Conservation (phyloP, 2,113 vertebrate genomes). For the Cathartes aura region DNA sequence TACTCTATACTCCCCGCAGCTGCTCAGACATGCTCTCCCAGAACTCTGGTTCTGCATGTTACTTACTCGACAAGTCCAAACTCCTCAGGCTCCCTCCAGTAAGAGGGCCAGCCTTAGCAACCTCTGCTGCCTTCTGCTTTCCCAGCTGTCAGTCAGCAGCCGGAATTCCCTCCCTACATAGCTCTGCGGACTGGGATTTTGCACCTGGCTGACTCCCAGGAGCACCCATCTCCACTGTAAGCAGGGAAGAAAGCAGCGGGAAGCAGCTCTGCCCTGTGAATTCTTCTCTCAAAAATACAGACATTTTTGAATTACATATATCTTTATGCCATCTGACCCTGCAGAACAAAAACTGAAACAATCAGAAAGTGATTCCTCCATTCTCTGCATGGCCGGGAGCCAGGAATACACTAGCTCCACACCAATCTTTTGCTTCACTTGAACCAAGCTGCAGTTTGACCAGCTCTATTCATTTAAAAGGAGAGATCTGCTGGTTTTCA, state of each 20-base stretch:
- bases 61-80: neutral
- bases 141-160: neutral
- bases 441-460: neutral
- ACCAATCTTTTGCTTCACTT: neutral
- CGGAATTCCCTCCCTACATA: neutral
- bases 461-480: neutral
- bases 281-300: neutral
- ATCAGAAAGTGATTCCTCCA: neutral
- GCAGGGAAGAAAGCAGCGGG: rapidly evolving
- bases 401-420: neutral
- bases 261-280: neutral
- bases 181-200: neutral
- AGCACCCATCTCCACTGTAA: neutral
- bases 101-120: neutral
- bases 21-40: neutral
- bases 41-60: neutral
- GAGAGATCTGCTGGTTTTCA: neutral
- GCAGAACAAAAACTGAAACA: neutral
- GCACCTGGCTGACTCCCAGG: neutral
- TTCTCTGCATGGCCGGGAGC: rapidly evolving
- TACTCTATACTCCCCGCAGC: neutral
- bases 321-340: neutral
- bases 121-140: neutral
- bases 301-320: neutral
- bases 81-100: neutral